Evolutionary conservation across 2,797 vertebrate species (phyloP), one percentile per base, ranked within the genome.

Genomic region (Petrocephalus schoutedeni): DNA sequence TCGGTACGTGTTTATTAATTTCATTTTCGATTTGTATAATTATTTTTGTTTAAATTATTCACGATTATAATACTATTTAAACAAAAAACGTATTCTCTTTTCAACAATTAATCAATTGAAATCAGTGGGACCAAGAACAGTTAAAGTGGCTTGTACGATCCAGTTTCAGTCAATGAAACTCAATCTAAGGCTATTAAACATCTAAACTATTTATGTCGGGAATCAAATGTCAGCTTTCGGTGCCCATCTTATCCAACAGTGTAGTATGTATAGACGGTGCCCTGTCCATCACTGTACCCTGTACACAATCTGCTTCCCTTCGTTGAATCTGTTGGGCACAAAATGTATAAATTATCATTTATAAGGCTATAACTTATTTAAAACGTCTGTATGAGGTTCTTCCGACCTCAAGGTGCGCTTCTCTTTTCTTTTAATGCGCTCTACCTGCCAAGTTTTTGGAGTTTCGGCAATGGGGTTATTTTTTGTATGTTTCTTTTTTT

Each of bases 121-220:
- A 86, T 86, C 85, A 61, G 57, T 64, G 58, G 85, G 58, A 64
- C n/a, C n/a, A 51, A 28, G 53, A 86, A 64, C 32, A 64, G 56
- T 36, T 10, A 45, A 32, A 23, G 58, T 64, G 28, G 57, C 57
- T 41, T 64, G 58, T 49, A 64, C 19, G 36, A 86, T 86, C 85
- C 41, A 1, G 57, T 86, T 86, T 64, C 85, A 49, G 58, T 53
- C 85, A 64, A 86, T 64, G 85, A 64, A 86, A 86, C 58, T 10
- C 85, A 49, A 86, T 56, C 58, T 45, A 12, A 86, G 41, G 41
- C 85, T 12, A 64, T 86, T 86, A 86, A 71, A 67, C 59, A 86
- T 86, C 59, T 86, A 41, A 86, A 64, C 32, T 23, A 32, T 64
- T 86, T 64, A 86, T 64, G 32, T 58, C 10, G 23, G 57, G 84